Percentiles rank a stretch among this genome's conserved stretches.
These are phyloP conservation scores for Coracopsis vasa DNA, from an alignment of 2,113 vertebrate species.

Conservation along the genomic window DNA sequence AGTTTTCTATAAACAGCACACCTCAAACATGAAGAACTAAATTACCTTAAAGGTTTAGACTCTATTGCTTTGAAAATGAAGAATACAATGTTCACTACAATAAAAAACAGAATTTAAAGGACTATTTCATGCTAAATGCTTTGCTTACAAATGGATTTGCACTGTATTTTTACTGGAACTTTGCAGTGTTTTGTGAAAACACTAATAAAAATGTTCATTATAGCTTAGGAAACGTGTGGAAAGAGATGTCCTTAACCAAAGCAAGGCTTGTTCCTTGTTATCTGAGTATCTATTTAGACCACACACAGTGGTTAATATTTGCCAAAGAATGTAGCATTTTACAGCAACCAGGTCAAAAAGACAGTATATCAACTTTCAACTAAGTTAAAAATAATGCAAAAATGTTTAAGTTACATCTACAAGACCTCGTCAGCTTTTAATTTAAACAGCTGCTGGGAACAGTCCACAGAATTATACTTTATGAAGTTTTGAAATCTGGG, in stretches of 20 bases:
- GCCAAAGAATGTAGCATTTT: slow-evolving; percentile 72
- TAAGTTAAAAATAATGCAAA: slow-evolving; percentile 69
- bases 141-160: slow-evolving; percentile 11
- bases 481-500: slow-evolving; percentile 64
- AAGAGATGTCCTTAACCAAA: slow-evolving; percentile 69
- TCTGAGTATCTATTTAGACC: slow-evolving; percentile 66
- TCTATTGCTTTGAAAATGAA: neutral
- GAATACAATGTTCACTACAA: neutral
- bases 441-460: slow-evolving; percentile 60
- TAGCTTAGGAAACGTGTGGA: slow-evolving; percentile 59
- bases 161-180: slow-evolving; percentile 59
- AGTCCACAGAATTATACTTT: slow-evolving; percentile 65
- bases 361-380: slow-evolving; percentile 71
- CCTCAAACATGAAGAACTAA: neutral
- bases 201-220: slow-evolving; percentile 64
- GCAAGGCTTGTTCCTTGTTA: slow-evolving; percentile 45
- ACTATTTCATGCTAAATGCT: neutral
- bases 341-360: slow-evolving; percentile 71
- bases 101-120: neutral
- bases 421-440: slow-evolving; percentile 62
- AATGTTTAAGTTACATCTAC: slow-evolving; percentile 59
- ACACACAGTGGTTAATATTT: slow-evolving; percentile 74
- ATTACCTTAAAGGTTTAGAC: neutral
- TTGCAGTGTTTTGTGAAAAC: slow-evolving; percentile 50
- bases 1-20: neutral